Percentiles rank a stretch among this genome's conserved stretches.
These are phyloP conservation scores for Echeneis naucrates DNA, from an alignment of 2,797 vertebrate genomes.

Conservation along the genomic window DNA sequence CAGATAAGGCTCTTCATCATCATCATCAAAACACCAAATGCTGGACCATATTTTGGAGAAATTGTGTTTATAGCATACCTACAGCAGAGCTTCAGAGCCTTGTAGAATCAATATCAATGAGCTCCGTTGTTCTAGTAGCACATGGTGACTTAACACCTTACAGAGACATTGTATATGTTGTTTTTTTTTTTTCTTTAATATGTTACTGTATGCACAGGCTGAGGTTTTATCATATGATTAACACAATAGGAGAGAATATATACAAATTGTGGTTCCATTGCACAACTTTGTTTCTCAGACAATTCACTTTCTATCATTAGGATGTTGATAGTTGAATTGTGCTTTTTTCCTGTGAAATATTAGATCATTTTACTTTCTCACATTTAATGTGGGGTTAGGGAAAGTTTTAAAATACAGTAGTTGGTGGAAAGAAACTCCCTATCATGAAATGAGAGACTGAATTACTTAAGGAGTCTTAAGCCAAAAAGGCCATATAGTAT, in stretches of 20 bases:
- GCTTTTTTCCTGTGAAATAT: slow-evolving; percentile 10
- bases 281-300: neutral
- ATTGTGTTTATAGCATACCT: no score
- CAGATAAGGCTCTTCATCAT: no score
- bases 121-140: no score
- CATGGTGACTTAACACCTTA: no score
- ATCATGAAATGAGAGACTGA: neutral
- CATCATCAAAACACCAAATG: no score
- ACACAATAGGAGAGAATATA: neutral
- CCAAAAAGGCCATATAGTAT: neutral
- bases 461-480: neutral
- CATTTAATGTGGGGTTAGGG: neutral
- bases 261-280: slow-evolving; percentile 2
- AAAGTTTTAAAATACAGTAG: neutral
- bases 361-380: neutral
- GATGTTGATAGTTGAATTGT: no score
- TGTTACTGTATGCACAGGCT: neutral
- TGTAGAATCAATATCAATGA: no score
- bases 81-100: no score
- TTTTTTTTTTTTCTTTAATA: no score
- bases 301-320: no score
- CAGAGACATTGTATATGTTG: no score
- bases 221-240: slow-evolving; percentile 3
- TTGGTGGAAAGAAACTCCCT: neutral
- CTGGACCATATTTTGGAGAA: no score